Evolutionary conservation across 2,888 invertebrate genomes (phyloP).

Genomic region (Ceriagrion tenellum): DNA sequence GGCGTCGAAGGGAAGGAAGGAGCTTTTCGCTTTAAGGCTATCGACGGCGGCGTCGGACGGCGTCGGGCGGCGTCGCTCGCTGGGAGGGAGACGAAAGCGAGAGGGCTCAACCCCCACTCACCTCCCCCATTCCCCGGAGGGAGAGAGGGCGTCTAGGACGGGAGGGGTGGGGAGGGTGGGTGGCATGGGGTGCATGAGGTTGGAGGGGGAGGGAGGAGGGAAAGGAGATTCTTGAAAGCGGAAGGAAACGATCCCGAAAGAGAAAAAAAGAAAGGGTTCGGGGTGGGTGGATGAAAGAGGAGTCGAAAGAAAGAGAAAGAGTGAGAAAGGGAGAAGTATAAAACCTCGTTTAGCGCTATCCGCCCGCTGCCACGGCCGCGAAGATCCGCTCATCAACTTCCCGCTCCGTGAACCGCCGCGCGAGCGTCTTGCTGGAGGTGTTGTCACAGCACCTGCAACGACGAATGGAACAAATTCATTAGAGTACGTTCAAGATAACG

Average conservation of each 20-base stretch:
- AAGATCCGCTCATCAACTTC: background rate
- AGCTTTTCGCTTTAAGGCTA: background rate
- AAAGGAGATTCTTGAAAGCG: background rate
- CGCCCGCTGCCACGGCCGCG: constrained; percentile 13
- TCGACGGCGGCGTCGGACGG: background rate
- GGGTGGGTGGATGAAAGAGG: background rate
- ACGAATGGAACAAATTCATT: background rate
- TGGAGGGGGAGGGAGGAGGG: background rate
- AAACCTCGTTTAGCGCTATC: constrained; percentile 21
- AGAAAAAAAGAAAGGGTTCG: background rate
- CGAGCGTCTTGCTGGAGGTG: background rate
- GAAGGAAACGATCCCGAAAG: constrained; percentile 10
- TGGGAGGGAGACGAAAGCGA: constrained; percentile 32
- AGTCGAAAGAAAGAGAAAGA: too few species aligned
- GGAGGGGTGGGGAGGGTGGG: background rate
- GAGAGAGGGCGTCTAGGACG: background rate
- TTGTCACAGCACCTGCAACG: background rate
- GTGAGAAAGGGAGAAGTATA: background rate
- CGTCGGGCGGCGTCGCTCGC: background rate
- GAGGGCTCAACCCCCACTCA: background rate
- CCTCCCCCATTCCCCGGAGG: background rate
- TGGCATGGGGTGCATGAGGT: background rate
- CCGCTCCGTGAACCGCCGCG: background rate
- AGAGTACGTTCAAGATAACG: too few species aligned
- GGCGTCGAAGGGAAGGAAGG: background rate